Conservation (phyloP, 2,113 vertebrate genomes). For the Patagioenas fasciata region DNA sequence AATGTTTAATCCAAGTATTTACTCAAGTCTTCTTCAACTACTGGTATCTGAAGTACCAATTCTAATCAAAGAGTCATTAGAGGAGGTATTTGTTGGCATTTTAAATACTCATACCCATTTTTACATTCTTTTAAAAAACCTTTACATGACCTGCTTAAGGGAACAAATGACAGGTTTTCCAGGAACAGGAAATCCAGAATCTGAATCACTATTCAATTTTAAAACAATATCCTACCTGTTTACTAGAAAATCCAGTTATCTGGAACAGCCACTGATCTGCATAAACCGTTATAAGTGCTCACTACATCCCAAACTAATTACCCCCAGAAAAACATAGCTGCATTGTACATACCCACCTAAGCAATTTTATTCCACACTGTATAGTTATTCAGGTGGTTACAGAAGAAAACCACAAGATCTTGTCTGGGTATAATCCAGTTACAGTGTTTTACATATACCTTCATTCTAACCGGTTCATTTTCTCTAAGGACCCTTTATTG, state of each 20-base stretch:
- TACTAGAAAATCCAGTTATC: background rate
- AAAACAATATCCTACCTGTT: background rate
- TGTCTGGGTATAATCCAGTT: constrained; percentile 37
- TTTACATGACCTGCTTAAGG: background rate
- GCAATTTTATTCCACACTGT: background rate
- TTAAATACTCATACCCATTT: background rate
- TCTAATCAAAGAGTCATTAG: background rate
- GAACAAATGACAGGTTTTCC: background rate
- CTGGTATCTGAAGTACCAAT: background rate
- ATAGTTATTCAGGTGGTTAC: background rate
- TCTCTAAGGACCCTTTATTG: background rate
- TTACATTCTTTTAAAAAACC: background rate
- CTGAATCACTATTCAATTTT: background rate
- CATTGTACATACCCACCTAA: background rate
- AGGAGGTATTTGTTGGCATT: background rate
- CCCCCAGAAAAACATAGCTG: background rate
- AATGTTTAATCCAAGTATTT: background rate
- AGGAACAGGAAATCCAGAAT: background rate
- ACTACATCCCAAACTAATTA: background rate
- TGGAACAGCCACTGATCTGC: background rate
- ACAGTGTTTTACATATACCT: background rate
- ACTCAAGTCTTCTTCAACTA: background rate
- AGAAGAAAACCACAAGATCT: constrained; percentile 18
- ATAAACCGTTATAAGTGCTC: background rate
- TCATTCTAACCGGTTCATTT: background rate